Evolutionary conservation across 2,797 vertebrate species (phyloP), one percentile per base, ranked within the genome.

Genomic region (Smutsia gigantea): DNA sequence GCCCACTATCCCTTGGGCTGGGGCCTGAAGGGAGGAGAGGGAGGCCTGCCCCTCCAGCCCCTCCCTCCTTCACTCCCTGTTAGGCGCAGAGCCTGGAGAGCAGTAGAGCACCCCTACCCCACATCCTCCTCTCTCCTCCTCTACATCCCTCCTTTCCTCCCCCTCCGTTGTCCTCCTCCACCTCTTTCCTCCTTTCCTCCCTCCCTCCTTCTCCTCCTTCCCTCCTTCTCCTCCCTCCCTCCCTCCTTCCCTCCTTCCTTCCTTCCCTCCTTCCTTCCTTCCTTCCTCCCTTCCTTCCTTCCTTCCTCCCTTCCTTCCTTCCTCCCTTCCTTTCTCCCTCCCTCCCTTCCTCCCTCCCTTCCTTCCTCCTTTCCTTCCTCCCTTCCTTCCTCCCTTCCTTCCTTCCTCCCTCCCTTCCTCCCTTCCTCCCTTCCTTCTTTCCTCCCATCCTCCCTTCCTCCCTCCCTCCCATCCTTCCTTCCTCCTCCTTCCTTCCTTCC

Each of bases 261-360:
- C 10, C 12, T 23, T 9, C 4, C 4, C 4, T 10, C 21, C 42
- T 13, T 57, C 39, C 42, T 75, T 25, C 9, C 11, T 63, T 25
- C 13, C 1, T 2, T 8, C 57, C 2, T 19, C 11, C 21, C 12
- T n/a, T 5, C 2, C 10, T 27, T 12, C 17, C 2, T 27, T 14
- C 31, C 4, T 14, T 15, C 15, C 63, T 29, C 31, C 46, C 4
- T 42, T 9, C 27, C 8, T 7, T 29, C 55, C 37, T 42, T 12
- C 21, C 11, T 46, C 29, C 11, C 25, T 31, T 34, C 27, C 11
- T 59, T 0, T 51, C 10, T 19, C 49, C 53, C 51, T 27, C n/a
- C 25, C 39, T 42, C 34, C 55, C 23, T 11, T 27, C 31, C 15
- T 14, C 11, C n/a, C 13, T 15, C 7, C 12, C 17, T 49, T 25